Evolutionary conservation across 1,140 invertebrate genomes (phyloP), one percentile per base, ranked within the genome.

Genomic region (Sycobia sp.): DNA sequence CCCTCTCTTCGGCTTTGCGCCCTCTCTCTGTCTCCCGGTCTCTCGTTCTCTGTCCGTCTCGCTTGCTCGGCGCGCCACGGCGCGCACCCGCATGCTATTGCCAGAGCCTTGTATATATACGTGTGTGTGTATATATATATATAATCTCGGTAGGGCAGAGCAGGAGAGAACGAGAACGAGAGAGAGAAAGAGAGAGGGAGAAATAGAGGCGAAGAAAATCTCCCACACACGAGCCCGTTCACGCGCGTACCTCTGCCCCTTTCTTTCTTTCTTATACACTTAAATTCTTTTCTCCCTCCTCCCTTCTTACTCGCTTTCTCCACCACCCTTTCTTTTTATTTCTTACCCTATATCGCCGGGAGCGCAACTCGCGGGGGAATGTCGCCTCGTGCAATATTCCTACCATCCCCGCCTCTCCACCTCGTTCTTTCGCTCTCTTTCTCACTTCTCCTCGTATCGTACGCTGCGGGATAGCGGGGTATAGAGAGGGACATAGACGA

Each of bases 381-480:
- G 58, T 47, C 59, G 59, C 29, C 50, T 61, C 49, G 39, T 54
- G 59, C 50, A 61, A 61, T 61, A 61, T 61, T 53, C 59, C 25
- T 44, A 57, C 41, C 16, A 29, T 4, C 29, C 29, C 29, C 29
- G 29, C 29, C 29, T 32, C n/a, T n/a, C 29, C 29, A 11, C 29
- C 5, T 4, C 29, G 29, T 32, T 32, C 29, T 32, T 11, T n/a
- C n/a, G n/a, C n/a, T n/a, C n/a, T n/a, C n/a, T n/a, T n/a, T n/a
- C n/a, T n/a, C n/a, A n/a, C n/a, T n/a, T n/a, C n/a, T n/a, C n/a
- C n/a, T n/a, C n/a, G n/a, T n/a, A n/a, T n/a, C n/a, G n/a, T n/a
- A n/a, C n/a, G n/a, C n/a, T n/a, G n/a, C n/a, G n/a, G n/a, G n/a
- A n/a, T n/a, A n/a, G n/a, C n/a, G n/a, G n/a, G n/a, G n/a, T n/a